phyloP scores from a whole-genome alignment of 2,888 invertebrate species.

The Phengaris alcon region DNA sequence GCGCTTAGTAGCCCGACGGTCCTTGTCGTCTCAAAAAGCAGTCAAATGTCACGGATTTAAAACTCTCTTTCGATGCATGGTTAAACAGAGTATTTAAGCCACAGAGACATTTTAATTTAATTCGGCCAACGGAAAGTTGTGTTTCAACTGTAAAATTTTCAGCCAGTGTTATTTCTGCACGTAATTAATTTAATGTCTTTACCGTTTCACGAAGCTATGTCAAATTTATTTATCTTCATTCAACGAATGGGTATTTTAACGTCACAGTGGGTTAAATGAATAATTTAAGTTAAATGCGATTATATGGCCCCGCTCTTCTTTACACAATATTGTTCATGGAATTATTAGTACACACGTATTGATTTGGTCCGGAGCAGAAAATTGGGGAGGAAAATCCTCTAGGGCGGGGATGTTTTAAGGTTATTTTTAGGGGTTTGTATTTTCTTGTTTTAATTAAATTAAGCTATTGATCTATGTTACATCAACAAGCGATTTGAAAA shows the following conservation, averaged over 20 bases:
- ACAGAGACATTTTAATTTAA: slow-evolving; percentile 18
- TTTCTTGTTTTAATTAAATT: too few relatives aligned
- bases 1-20: too few relatives aligned
- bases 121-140: slow-evolving; percentile 5
- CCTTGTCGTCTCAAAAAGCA: too few relatives aligned
- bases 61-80: neutral
- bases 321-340: too few relatives aligned
- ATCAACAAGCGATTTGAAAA: too few relatives aligned
- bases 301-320: neutral
- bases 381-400: too few relatives aligned
- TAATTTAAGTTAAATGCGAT: neutral
- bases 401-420: too few relatives aligned
- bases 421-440: too few relatives aligned
- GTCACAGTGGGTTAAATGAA: neutral
- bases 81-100: slow-evolving; percentile 5
- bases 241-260: slow-evolving; percentile 2
- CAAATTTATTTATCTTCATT: slow-evolving; percentile 17
- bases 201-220: slow-evolving; percentile 6
- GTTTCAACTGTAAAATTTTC: slow-evolving; percentile 17
- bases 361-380: too few relatives aligned
- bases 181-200: slow-evolving; percentile 23
- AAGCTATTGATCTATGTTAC: too few relatives aligned
- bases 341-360: too few relatives aligned
- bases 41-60: neutral
- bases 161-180: slow-evolving; percentile 14